A percentile compares a stretch with the other conserved stretches of the same genome.
These are phyloP conservation scores for Parasteatoda lunata DNA, from an alignment of 2,888 invertebrate species.

Conservation along the genomic window DNA sequence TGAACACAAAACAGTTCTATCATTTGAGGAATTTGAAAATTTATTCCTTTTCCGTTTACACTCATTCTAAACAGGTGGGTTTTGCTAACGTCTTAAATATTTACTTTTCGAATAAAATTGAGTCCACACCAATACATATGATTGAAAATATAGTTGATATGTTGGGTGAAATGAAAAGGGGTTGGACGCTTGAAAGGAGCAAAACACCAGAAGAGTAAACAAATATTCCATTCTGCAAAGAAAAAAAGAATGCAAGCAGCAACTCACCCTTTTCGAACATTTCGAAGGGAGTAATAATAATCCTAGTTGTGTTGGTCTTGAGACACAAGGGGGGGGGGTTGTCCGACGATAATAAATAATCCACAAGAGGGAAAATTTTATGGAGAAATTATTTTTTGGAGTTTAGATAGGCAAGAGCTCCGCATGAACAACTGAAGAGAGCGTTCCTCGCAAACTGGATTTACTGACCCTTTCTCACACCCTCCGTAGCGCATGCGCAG, in stretches of 20 bases:
- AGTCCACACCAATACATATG: no score
- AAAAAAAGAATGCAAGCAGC: constrained; percentile 3
- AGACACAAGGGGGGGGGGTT: background rate
- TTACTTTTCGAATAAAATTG: no score
- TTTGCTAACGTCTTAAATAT: no score
- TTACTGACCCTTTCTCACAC: constrained; percentile 38
- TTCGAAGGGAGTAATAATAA: constrained; percentile 11
- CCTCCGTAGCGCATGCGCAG: constrained; percentile 39
- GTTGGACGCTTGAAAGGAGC: no score
- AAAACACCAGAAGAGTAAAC: no score
- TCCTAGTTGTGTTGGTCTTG: constrained; percentile 50
- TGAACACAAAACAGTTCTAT: no score
- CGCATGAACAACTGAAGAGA: constrained; percentile 37
- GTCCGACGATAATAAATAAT: constrained; percentile 39
- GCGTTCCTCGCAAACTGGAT: constrained; percentile 42
- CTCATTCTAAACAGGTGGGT: no score
- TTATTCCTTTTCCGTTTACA: no score
- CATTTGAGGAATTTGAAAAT: no score
- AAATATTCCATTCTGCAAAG: background rate
- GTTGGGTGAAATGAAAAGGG: no score
- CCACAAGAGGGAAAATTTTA: constrained; percentile 16
- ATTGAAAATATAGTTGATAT: no score
- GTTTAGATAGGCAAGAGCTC: background rate
- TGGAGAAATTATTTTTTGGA: background rate
- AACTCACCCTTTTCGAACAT: constrained; percentile 8